Conservation (phyloP, 1,140 invertebrate species). For the Listronotus oregonensis region DNA sequence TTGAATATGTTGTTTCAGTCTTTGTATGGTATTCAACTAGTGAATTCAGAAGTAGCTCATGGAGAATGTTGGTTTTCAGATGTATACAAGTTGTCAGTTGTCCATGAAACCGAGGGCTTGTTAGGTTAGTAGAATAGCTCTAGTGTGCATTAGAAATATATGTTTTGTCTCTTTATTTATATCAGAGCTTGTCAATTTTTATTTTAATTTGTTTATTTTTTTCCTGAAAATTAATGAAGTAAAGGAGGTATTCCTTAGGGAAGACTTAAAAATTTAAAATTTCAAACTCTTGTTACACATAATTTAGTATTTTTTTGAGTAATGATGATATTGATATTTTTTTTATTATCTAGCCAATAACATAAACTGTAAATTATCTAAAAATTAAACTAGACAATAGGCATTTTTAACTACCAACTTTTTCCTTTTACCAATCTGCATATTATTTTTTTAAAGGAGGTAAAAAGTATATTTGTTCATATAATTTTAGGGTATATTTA, state of each 20-base stretch:
- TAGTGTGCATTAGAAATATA: not conserved
- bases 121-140: slow-evolving; percentile 56
- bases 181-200: not conserved
- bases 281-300: too few species aligned
- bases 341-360: too few species aligned
- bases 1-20: slow-evolving; percentile 82
- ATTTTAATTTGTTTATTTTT: not conserved
- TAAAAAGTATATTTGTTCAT: not conserved
- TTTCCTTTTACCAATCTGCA: too few species aligned
- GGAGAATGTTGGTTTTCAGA: slow-evolving; percentile 72
- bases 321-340: too few species aligned
- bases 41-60: slow-evolving; percentile 69
- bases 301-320: too few species aligned
- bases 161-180: not conserved
- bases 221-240: too few species aligned
- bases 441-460: too few species aligned
- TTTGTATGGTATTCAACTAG: slow-evolving; percentile 80
- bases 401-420: too few species aligned
- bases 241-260: too few species aligned
- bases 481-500: slow-evolving; percentile 82
- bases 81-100: slow-evolving; percentile 87
- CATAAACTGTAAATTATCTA: too few species aligned
- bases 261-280: too few species aligned
- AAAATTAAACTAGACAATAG: too few species aligned
- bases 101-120: slow-evolving; percentile 75